A percentile compares a stretch with the other conserved stretches of the same genome.
phyloP scores from a whole-genome alignment of 2,797 vertebrate genomes.

The Triplophysa bombifrons region DNA sequence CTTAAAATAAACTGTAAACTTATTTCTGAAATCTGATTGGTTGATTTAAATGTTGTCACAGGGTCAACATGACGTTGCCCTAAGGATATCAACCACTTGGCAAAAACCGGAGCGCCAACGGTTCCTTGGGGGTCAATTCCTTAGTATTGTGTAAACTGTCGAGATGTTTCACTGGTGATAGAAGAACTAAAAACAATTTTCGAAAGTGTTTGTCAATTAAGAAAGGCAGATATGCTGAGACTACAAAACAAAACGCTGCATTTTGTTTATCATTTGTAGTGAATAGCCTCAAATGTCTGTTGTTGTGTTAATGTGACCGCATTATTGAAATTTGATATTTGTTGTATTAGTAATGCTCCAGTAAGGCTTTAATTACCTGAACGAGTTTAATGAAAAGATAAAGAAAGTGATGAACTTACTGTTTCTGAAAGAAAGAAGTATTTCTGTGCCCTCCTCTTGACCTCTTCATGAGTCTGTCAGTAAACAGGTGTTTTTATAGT shows the following conservation, averaged over 20 bases:
- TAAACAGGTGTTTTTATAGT: slow-evolving; percentile 18
- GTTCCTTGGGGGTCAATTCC: too few species aligned
- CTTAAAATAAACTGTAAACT: too few species aligned
- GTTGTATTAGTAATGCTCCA: neutral
- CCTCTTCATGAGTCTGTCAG: neutral
- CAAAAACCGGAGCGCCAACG: too few species aligned
- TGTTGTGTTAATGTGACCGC: neutral
- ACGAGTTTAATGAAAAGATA: neutral
- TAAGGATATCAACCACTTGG: too few species aligned
- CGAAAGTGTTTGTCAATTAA: neutral
- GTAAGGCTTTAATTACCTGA: neutral
- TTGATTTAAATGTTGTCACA: too few species aligned
- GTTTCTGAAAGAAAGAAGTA: neutral
- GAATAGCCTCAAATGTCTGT: neutral
- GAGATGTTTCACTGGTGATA: too few species aligned
- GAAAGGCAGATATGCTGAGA: neutral
- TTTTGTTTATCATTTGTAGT: neutral
- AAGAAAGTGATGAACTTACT: neutral
- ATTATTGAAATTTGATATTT: neutral
- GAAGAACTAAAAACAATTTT: too few species aligned
- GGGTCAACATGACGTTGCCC: too few species aligned
- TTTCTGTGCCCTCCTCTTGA: slow-evolving; percentile 6
- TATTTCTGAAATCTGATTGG: too few species aligned
- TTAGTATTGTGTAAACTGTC: too few species aligned
- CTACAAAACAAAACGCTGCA: neutral